A percentile compares a stretch with the other conserved stretches of the same genome.
These are phyloP conservation scores for Tetragnatha versicolor DNA, from an alignment of 1,140 invertebrate genomes.

Conservation along the genomic window DNA sequence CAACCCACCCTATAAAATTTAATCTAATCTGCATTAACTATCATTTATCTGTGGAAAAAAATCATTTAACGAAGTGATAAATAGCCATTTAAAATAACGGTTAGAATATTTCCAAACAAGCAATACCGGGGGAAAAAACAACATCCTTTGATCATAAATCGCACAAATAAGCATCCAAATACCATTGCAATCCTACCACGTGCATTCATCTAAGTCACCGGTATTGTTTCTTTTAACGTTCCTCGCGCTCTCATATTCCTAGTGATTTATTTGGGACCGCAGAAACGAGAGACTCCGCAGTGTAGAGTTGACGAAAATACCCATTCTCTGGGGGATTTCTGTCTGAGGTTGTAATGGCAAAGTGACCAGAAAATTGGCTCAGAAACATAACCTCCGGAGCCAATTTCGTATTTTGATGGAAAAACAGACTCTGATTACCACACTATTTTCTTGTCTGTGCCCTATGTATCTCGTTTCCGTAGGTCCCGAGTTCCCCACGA, in stretches of 20 bases:
- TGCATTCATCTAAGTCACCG: background rate
- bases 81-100: too few relatives aligned
- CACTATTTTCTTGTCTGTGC: too few relatives aligned
- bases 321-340: background rate
- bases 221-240: conserved; percentile 26
- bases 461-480: conserved; percentile 16
- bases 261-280: conserved; percentile 15
- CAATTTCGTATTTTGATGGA: conserved; percentile 15
- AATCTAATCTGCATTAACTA: too few relatives aligned
- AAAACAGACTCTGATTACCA: background rate
- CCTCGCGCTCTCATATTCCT: conserved; percentile 23
- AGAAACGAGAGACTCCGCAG: conserved; percentile 10
- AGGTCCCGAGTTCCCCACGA: too few relatives aligned
- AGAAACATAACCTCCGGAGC: background rate
- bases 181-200: background rate
- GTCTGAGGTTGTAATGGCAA: background rate
- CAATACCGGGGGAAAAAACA: too few relatives aligned
- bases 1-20: too few relatives aligned
- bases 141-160: background rate
- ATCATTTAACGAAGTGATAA: too few relatives aligned
- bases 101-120: too few relatives aligned
- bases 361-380: conserved; percentile 34
- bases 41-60: too few relatives aligned
- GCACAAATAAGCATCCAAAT: too few relatives aligned
- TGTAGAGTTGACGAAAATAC: background rate